These are phyloP conservation scores for Spodoptera litura DNA, from an alignment of 1,140 invertebrate genomes.

Conservation along the genomic window DNA sequence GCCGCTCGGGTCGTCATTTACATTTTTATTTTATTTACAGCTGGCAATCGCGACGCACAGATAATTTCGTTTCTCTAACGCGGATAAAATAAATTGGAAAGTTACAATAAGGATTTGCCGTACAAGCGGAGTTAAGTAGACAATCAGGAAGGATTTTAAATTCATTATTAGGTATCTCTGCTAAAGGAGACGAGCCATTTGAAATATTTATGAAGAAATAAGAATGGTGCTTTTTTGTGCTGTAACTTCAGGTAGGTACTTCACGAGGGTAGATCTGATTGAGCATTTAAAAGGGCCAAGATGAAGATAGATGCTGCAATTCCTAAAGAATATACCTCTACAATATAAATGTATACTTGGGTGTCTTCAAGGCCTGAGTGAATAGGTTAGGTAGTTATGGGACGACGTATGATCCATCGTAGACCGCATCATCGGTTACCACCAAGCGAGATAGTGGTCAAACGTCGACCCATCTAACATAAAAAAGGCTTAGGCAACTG, in stretches of 20 bases:
- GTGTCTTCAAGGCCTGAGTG: too few relatives aligned
- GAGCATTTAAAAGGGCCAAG: too few relatives aligned
- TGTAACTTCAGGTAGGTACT: not conserved
- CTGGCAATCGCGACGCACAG: constrained; percentile 50
- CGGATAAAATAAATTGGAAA: constrained; percentile 44
- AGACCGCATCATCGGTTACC: too few relatives aligned
- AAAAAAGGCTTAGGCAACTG: too few relatives aligned
- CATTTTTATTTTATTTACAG: constrained; percentile 82
- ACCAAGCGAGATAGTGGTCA: too few relatives aligned
- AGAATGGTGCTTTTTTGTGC: not conserved
- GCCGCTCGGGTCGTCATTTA: constrained; percentile 65
- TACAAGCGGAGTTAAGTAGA: constrained; percentile 43
- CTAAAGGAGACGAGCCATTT: constrained; percentile 11
- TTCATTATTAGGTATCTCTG: constrained; percentile 25
- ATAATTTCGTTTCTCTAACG: constrained; percentile 39
- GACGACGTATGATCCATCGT: too few relatives aligned
- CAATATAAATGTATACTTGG: too few relatives aligned
- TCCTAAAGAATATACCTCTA: too few relatives aligned
- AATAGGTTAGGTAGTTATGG: too few relatives aligned
- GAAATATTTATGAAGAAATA: constrained; percentile 13
- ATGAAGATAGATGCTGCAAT: too few relatives aligned
- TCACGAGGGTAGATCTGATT: not conserved
- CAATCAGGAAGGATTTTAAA: constrained; percentile 39
- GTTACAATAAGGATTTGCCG: constrained; percentile 35
- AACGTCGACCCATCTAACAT: too few relatives aligned